These are phyloP conservation scores for Gila orcuttii DNA, from an alignment of 2,113 vertebrate genomes.

Conservation along the genomic window DNA sequence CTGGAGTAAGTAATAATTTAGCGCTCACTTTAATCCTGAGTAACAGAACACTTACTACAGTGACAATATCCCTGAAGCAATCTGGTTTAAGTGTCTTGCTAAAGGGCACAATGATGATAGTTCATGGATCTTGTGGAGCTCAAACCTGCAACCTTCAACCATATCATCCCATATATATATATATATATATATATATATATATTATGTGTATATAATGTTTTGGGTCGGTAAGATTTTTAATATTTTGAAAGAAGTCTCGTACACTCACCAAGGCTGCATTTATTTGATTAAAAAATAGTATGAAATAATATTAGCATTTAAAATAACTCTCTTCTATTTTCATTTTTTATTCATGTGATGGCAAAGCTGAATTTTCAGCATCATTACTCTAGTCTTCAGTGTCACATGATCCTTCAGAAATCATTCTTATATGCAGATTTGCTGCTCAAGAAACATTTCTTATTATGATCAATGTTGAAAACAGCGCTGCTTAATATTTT, in stretches of 20 bases:
- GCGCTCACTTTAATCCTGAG: not conserved
- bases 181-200: not conserved
- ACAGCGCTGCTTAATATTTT: not conserved
- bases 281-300: not conserved
- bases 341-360: not conserved
- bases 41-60: slow-evolving; percentile 15
- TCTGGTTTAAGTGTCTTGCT: slow-evolving; percentile 7
- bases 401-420: not conserved
- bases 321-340: not conserved
- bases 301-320: not conserved
- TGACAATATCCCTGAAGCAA: not conserved
- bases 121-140: not conserved
- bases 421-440: not conserved
- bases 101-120: not conserved
- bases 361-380: not conserved
- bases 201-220: too few species aligned
- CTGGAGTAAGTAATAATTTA: slow-evolving; percentile 4
- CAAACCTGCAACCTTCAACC: not conserved
- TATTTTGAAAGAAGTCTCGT: too few species aligned
- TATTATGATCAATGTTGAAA: not conserved
- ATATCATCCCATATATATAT: not conserved
- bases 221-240: too few species aligned
- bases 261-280: not conserved
- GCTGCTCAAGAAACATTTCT: not conserved
- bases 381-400: not conserved